Evolutionary conservation across 2,113 vertebrate genomes (phyloP).

Genomic region (Onychostruthus taczanowskii): DNA sequence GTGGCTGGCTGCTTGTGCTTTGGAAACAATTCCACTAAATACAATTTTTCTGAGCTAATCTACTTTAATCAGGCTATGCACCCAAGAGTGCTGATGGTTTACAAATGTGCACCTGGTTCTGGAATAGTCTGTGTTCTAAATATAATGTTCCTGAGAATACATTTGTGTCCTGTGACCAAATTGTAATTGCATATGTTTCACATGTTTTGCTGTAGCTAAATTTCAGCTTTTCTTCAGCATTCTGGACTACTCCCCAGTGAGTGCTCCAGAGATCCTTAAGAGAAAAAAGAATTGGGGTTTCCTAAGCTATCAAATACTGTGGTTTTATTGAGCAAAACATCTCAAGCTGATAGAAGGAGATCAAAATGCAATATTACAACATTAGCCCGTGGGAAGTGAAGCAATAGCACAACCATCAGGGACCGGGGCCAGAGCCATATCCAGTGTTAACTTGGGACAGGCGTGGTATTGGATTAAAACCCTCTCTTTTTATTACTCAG

Average conservation of each 20-base stretch:
- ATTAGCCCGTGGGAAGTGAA: not conserved
- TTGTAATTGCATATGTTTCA: not conserved
- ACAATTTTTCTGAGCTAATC: not conserved
- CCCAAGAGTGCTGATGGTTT: not conserved
- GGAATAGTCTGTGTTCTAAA: not conserved
- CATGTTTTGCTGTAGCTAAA: not conserved
- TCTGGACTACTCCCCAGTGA: not conserved
- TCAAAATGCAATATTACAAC: not conserved
- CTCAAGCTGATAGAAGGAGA: not conserved
- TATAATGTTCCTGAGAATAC: not conserved
- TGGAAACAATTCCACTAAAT: not conserved
- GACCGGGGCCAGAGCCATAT: not conserved
- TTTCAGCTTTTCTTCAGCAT: not conserved
- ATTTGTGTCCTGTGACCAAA: not conserved
- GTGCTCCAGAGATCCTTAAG: not conserved
- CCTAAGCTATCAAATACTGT: not conserved
- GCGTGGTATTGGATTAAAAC: not conserved
- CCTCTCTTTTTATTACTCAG: not conserved
- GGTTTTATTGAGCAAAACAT: not conserved
- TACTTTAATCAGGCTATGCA: not conserved
- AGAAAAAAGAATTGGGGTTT: not conserved
- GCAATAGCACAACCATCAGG: not conserved
- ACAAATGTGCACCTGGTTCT: not conserved
- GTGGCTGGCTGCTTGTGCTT: not conserved
- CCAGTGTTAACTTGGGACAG: not conserved